A percentile compares a stretch with the other conserved stretches of the same genome.
Conservation (phyloP, 1,140 invertebrate genomes). For the Tetramorium simillimum region DNA sequence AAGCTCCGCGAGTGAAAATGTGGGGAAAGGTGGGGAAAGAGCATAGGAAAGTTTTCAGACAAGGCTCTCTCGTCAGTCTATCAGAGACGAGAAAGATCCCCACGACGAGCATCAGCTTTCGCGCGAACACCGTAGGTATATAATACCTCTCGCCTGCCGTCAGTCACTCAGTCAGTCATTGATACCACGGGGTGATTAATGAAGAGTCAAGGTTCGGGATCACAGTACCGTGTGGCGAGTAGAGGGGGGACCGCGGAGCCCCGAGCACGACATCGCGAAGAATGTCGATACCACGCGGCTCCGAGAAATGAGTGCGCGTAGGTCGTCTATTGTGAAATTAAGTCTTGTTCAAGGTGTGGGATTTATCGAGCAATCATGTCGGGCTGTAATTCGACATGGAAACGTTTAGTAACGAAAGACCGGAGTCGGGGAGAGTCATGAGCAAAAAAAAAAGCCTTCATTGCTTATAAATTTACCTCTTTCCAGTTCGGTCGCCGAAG, state of each 20-base stretch:
- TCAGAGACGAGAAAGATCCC: slow-evolving; percentile 57
- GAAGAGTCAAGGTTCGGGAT: slow-evolving; percentile 85
- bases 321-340: slow-evolving; percentile 58
- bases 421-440: background rate
- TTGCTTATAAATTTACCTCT: background rate
- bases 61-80: slow-evolving; percentile 55
- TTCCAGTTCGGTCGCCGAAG: background rate
- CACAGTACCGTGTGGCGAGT: slow-evolving; percentile 79
- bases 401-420: slow-evolving; percentile 19
- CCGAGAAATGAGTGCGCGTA: slow-evolving; percentile 62
- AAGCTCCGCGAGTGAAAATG: background rate
- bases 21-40: slow-evolving; percentile 19
- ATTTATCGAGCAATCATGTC: slow-evolving; percentile 51
- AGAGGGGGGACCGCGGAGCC: slow-evolving; percentile 70
- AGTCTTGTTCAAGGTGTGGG: slow-evolving; percentile 49
- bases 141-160: slow-evolving; percentile 83
- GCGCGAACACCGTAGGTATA: slow-evolving; percentile 75
- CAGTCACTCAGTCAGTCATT: slow-evolving; percentile 85
- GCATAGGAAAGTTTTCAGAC: slow-evolving; percentile 48
- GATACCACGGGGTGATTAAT: slow-evolving; percentile 84
- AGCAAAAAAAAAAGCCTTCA: background rate
- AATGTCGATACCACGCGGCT: slow-evolving; percentile 79
- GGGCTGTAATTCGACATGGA: slow-evolving; percentile 42
- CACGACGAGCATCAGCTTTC: slow-evolving; percentile 75
- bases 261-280: slow-evolving; percentile 77